Conservation (phyloP, 2,113 vertebrate species). For the Semicossyphus pulcher region DNA sequence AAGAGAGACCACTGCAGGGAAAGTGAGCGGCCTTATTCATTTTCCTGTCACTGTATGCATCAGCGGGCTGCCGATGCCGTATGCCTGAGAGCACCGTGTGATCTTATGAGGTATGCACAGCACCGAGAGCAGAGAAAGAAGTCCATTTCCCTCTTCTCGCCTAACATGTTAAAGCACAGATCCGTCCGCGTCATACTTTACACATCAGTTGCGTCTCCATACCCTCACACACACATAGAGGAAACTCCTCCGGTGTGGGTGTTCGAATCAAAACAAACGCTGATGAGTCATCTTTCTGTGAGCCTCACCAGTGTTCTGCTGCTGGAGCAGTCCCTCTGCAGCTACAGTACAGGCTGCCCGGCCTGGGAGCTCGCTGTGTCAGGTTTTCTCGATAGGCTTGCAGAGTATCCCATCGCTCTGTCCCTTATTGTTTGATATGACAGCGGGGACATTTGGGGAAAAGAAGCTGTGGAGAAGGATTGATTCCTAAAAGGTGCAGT, state of each 20-base stretch:
- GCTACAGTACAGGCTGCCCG: conserved; percentile 48
- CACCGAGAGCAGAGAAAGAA: conserved; percentile 14
- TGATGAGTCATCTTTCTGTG: conserved; percentile 82
- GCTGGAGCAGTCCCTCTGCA: conserved; percentile 60
- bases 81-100: conserved; percentile 31
- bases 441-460: conserved; percentile 20
- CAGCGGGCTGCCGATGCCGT: conserved; percentile 31
- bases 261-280: conserved; percentile 79
- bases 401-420: conserved; percentile 41
- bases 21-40: conserved; percentile 47
- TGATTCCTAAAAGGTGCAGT: conserved; percentile 11
- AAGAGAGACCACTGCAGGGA: conserved; percentile 53
- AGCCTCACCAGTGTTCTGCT: conserved; percentile 63
- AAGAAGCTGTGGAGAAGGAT: neutral
- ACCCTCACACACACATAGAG: conserved; percentile 57
- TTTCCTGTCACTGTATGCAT: conserved; percentile 55
- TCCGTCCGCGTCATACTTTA: conserved; percentile 31
- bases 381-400: conserved; percentile 51
- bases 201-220: conserved; percentile 50
- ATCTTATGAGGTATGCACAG: conserved; percentile 38
- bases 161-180: conserved; percentile 27
- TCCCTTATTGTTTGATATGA: conserved; percentile 19
- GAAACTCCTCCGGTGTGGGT: conserved; percentile 81
- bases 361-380: conserved; percentile 55
- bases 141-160: conserved; percentile 28